phyloP scores from a whole-genome alignment of 1,140 invertebrate species.

The Drosophila rufa region DNA sequence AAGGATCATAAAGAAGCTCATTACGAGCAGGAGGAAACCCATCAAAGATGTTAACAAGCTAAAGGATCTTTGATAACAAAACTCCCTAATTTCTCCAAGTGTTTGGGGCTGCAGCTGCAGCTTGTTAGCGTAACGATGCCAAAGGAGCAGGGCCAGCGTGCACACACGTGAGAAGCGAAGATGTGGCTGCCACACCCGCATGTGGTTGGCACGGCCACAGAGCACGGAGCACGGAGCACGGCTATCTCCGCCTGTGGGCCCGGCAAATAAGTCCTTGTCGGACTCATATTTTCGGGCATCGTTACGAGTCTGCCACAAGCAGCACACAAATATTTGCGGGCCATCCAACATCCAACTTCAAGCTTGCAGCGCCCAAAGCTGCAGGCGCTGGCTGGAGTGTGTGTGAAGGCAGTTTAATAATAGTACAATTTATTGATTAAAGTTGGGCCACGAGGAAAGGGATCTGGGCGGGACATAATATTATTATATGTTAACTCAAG shows the following conservation, averaged over 20 bases:
- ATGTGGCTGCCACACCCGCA: conserved; percentile 41
- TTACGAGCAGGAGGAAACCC: neutral
- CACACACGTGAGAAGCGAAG: conserved; percentile 12
- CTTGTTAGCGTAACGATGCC: conserved; percentile 62
- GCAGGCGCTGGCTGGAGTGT: conserved; percentile 17
- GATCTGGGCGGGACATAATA: conserved; percentile 19
- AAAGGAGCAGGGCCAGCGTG: conserved; percentile 27
- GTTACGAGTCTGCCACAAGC: conserved; percentile 63
- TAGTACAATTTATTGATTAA: conserved; percentile 78
- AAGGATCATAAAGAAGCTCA: no score
- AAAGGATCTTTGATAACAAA: neutral
- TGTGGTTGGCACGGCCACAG: conserved; percentile 7
- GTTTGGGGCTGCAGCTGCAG: conserved; percentile 46
- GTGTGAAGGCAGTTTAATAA: conserved; percentile 56
- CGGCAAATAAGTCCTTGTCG: conserved; percentile 63
- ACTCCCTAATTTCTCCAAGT: conserved; percentile 8
- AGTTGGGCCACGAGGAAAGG: conserved; percentile 23
- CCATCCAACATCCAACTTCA: conserved; percentile 15
- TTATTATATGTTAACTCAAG: conserved; percentile 38
- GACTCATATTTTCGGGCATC: conserved; percentile 65
- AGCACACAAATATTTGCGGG: conserved; percentile 62
- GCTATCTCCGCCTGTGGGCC: conserved; percentile 55
- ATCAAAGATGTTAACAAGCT: neutral
- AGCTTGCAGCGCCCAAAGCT: conserved; percentile 31
- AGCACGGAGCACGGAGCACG: conserved; percentile 14